phyloP scores from a whole-genome alignment of 2,113 vertebrate genomes.

The Antennarius striatus region DNA sequence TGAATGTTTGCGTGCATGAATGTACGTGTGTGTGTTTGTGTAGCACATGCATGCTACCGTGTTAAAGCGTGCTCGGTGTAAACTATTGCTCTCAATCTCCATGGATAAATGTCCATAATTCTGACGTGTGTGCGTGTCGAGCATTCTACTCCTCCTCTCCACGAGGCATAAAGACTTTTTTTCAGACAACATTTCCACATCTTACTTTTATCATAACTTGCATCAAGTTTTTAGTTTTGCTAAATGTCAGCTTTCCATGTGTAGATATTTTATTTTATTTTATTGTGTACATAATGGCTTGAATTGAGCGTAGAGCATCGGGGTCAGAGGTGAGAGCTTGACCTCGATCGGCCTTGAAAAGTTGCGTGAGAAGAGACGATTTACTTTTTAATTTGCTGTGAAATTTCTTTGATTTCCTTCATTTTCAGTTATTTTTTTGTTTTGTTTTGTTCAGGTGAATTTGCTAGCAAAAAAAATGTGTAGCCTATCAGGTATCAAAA shows the following conservation, averaged over 20 bases:
- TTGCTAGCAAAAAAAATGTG: slow-evolving; percentile 60
- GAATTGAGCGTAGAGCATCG: slow-evolving; percentile 74
- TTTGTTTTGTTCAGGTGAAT: slow-evolving; percentile 57
- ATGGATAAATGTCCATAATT: slow-evolving; percentile 33
- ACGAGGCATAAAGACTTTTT: slow-evolving; percentile 19
- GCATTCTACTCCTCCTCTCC: slow-evolving; percentile 2
- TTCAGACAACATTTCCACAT: slow-evolving; percentile 85
- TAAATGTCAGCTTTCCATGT: slow-evolving; percentile 86
- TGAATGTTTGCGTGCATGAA: slow-evolving; percentile 36
- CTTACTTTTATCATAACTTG: slow-evolving; percentile 97
- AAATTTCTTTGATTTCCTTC: slow-evolving; percentile 32
- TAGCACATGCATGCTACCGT: slow-evolving; percentile 68
- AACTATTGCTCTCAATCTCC: slow-evolving; percentile 43
- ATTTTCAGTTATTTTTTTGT: slow-evolving; percentile 9
- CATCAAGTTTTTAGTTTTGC: slow-evolving; percentile 98
- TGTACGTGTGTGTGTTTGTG: slow-evolving; percentile 33
- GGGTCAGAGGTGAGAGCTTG: slow-evolving; percentile 67
- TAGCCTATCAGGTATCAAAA: slow-evolving; percentile 56
- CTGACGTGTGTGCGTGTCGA: slow-evolving; percentile 34
- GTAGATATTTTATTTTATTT: slow-evolving; percentile 91
- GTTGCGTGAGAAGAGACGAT: slow-evolving; percentile 77
- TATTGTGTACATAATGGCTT: slow-evolving; percentile 92
- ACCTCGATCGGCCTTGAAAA: background rate
- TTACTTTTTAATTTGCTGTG: slow-evolving; percentile 82
- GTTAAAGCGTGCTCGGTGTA: slow-evolving; percentile 54